These are phyloP conservation scores for Drosophila bipectinata DNA, from an alignment of 1,140 invertebrate species.

Conservation along the genomic window DNA sequence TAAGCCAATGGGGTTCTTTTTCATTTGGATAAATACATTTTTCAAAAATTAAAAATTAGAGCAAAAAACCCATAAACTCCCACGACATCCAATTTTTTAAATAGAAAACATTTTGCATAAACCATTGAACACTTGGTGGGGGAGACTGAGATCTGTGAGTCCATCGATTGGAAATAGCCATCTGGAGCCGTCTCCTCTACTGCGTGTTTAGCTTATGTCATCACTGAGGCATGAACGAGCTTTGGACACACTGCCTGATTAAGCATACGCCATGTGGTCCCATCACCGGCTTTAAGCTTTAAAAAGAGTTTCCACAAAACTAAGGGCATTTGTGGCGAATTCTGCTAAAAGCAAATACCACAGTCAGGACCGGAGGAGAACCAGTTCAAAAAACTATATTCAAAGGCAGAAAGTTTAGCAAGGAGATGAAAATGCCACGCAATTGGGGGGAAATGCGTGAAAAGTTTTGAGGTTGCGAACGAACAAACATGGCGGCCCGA, in stretches of 20 bases:
- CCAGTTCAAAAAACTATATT: constrained; percentile 55
- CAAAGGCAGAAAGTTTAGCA: constrained; percentile 69
- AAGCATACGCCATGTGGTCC: constrained; percentile 40
- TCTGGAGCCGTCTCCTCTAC: constrained; percentile 19
- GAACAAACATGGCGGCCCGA: constrained; percentile 68
- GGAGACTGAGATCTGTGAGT: neutral
- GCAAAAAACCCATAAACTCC: no score
- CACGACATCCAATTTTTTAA: neutral
- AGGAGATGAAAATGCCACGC: constrained; percentile 64
- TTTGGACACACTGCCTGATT: constrained; percentile 69
- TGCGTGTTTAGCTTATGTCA: constrained; percentile 77
- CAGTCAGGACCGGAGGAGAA: constrained; percentile 14
- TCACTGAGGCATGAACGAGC: constrained; percentile 77
- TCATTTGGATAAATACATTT: neutral
- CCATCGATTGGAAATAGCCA: constrained; percentile 8
- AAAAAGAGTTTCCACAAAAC: constrained; percentile 2
- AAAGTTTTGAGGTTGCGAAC: constrained; percentile 75
- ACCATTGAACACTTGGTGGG: constrained; percentile 9
- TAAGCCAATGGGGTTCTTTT: neutral
- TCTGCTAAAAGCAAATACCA: constrained; percentile 77
- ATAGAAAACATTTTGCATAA: neutral
- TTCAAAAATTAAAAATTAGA: no score
- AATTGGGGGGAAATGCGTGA: constrained; percentile 75
- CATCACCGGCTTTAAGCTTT: constrained; percentile 36
- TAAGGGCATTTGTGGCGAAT: constrained; percentile 28